Percentiles rank a stretch among this genome's conserved stretches.
Conservation (phyloP, 2,113 vertebrate genomes). For the Elachura formosa region DNA sequence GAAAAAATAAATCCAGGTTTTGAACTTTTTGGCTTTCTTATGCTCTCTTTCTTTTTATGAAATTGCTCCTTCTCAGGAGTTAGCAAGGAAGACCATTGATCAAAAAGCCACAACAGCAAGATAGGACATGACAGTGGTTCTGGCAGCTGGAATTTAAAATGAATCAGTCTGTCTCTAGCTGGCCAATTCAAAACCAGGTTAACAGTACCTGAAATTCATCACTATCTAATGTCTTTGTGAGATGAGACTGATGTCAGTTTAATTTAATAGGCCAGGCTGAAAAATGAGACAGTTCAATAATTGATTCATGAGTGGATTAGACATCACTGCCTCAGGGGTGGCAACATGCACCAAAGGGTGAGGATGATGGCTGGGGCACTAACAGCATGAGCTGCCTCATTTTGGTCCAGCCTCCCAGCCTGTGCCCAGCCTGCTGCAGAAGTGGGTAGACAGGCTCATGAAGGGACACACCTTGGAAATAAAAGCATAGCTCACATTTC, state of each 20-base stretch:
- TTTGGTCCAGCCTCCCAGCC: background rate
- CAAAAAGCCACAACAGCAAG: background rate
- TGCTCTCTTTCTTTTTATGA: background rate
- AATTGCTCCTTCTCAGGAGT: background rate
- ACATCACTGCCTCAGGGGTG: slow-evolving; percentile 30
- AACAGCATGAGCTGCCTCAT: background rate
- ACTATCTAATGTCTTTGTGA: slow-evolving; percentile 57
- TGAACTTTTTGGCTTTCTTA: background rate
- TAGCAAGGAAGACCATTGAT: background rate
- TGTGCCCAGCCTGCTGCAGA: background rate
- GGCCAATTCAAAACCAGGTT: slow-evolving; percentile 58
- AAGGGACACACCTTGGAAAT: background rate
- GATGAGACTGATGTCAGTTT: slow-evolving; percentile 65
- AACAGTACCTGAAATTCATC: slow-evolving; percentile 63
- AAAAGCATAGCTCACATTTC: background rate
- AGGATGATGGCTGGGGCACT: background rate
- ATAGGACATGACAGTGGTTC: background rate
- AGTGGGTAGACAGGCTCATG: background rate
- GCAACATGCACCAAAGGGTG: background rate
- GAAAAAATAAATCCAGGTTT: background rate
- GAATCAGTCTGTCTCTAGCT: slow-evolving; percentile 38
- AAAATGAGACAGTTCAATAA: slow-evolving; percentile 60
- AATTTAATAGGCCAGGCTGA: slow-evolving; percentile 61
- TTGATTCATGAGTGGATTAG: slow-evolving; percentile 61
- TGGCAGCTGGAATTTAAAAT: slow-evolving; percentile 43